Percentiles rank a stretch among this genome's conserved stretches.
Evolutionary conservation across 1,140 invertebrate genomes (phyloP).

Genomic region (Galleria mellonella): DNA sequence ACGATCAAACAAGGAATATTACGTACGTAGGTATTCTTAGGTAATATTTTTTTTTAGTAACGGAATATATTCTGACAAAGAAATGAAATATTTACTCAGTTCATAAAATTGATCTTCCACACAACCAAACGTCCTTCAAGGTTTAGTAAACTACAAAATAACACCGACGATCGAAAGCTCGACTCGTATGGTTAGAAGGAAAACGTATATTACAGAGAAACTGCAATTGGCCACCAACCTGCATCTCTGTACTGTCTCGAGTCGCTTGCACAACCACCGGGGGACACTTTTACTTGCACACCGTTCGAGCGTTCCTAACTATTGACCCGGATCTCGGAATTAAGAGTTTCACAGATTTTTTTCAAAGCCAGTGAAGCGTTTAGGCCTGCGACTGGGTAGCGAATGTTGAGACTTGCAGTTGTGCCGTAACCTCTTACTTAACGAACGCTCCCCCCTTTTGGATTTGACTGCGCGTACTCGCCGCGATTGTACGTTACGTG

Average conservation of each 20-base stretch:
- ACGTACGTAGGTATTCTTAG: no score
- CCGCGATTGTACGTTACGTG: conserved; percentile 29
- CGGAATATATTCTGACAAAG: no score
- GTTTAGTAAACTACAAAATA: no score
- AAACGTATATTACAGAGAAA: conserved; percentile 8
- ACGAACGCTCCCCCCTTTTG: conserved; percentile 36
- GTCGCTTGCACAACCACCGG: conserved; percentile 4
- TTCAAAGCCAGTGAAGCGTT: conserved; percentile 31
- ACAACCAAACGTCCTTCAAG: no score
- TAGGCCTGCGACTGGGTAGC: conserved; percentile 30
- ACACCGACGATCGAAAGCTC: no score
- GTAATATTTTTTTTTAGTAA: no score
- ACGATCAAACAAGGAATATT: no score
- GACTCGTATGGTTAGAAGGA: neutral
- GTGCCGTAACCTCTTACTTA: conserved; percentile 67
- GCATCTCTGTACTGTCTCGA: conserved; percentile 21
- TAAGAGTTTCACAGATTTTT: conserved; percentile 36
- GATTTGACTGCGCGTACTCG: conserved; percentile 12
- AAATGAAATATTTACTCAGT: no score
- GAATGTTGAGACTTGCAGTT: conserved; percentile 33
- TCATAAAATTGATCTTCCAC: no score
- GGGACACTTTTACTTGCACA: conserved; percentile 45
- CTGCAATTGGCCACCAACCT: conserved; percentile 30
- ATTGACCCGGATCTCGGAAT: conserved; percentile 39
- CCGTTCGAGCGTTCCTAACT: conserved; percentile 17